These are phyloP conservation scores for Archivesica marissinica DNA, from an alignment of 1,140 invertebrate genomes.

Conservation along the genomic window DNA sequence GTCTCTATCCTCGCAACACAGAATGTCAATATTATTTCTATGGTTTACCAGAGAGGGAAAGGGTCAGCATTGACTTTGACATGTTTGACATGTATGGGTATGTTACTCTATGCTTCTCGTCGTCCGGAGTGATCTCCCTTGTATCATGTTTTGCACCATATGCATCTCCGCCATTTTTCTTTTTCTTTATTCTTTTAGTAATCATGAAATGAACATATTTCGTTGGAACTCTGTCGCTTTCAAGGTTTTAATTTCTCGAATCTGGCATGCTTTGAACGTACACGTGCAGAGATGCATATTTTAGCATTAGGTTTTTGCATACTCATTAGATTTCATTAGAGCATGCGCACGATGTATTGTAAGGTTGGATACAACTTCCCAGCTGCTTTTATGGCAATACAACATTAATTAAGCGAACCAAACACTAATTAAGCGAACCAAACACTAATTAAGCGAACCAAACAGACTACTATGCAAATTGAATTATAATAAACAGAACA, in stretches of 20 bases:
- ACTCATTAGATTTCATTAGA: background rate
- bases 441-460: too few species aligned
- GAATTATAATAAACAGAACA: too few species aligned
- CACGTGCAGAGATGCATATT: conserved; percentile 9
- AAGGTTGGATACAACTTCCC: background rate
- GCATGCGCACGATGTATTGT: conserved; percentile 15
- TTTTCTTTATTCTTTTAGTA: background rate
- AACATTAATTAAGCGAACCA: background rate
- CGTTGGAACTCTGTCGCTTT: background rate
- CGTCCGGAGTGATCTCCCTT: conserved; percentile 15
- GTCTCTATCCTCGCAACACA: conserved; percentile 94
- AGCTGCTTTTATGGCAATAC: conserved; percentile 28
- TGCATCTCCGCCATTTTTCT: conserved; percentile 18
- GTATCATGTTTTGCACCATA: conserved; percentile 36
- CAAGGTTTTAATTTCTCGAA: background rate
- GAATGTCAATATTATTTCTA: conserved; percentile 98
- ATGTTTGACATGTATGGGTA: conserved; percentile 87
- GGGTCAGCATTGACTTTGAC: conserved; percentile 93
- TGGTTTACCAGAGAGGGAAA: conserved; percentile 90
- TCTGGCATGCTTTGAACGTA: background rate
- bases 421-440: background rate
- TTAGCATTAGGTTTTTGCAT: background rate
- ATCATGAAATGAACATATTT: background rate
- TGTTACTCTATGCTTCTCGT: conserved; percentile 37
- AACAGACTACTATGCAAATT: too few species aligned